Evolutionary conservation across 2,113 vertebrate genomes (phyloP).

Genomic region (Chaetorhynchus papuensis): DNA sequence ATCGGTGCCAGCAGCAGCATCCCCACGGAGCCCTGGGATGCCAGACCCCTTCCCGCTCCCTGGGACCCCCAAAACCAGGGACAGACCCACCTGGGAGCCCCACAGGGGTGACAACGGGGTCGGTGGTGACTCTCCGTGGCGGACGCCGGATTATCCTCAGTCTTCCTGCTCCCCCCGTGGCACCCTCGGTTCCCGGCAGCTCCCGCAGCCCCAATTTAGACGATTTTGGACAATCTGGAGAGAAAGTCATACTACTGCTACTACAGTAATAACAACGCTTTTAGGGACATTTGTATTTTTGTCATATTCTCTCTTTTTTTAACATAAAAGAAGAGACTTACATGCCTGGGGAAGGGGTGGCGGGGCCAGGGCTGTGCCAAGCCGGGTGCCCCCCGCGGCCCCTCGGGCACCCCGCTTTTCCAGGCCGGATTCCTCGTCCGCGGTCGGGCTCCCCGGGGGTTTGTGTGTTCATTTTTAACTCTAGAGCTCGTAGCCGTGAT

Average conservation of each 20-base stretch:
- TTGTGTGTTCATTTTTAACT: slow-evolving; percentile 59
- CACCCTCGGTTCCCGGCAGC: background rate
- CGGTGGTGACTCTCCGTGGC: background rate
- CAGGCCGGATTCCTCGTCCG: background rate
- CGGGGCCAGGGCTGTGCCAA: background rate
- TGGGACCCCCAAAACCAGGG: background rate
- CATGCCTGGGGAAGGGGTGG: background rate
- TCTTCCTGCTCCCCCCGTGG: slow-evolving; percentile 13
- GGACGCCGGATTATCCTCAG: background rate
- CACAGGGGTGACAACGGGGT: background rate
- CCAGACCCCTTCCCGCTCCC: background rate
- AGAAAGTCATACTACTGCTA: slow-evolving; percentile 46
- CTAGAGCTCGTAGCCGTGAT: slow-evolving; percentile 60
- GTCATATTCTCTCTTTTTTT: slow-evolving; percentile 30
- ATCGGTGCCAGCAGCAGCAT: background rate
- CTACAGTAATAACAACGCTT: slow-evolving; percentile 32
- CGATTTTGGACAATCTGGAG: slow-evolving; percentile 43
- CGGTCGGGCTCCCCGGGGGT: background rate
- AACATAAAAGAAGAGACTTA: slow-evolving; percentile 29
- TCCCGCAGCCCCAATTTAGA: background rate
- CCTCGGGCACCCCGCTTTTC: background rate
- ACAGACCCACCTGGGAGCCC: background rate
- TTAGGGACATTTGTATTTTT: slow-evolving; percentile 47
- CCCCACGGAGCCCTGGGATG: background rate
- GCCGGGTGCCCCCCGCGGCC: background rate